Conservation (phyloP, 2,113 vertebrate species). For the Eudyptes chrysolophus region DNA sequence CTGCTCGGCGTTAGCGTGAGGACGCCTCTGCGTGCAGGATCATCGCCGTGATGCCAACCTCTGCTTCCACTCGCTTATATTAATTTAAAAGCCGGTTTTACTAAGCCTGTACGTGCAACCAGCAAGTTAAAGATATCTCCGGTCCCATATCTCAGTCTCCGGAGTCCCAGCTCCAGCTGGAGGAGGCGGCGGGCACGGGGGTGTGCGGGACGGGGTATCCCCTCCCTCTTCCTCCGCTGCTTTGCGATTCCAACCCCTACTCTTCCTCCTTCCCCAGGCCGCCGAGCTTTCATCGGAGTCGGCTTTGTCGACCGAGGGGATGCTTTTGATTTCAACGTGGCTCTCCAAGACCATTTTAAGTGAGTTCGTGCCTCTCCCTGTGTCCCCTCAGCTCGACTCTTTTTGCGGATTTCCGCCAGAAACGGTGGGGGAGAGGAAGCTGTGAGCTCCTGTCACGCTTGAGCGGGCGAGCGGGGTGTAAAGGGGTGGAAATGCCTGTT, state of each 20-base stretch:
- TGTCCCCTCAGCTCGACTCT: background rate
- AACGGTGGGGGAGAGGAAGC: background rate
- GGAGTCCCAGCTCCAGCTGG: background rate
- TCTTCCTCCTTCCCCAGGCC: slow-evolving; percentile 72
- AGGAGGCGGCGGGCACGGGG: accelerated
- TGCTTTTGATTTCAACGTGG: slow-evolving; percentile 97
- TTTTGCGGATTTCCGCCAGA: accelerated
- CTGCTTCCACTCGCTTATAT: background rate
- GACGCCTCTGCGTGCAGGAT: accelerated
- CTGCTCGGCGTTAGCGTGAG: accelerated
- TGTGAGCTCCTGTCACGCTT: accelerated
- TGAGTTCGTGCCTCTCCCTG: slow-evolving; percentile 71
- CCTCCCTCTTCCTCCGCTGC: accelerated
- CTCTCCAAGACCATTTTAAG: slow-evolving; percentile 98
- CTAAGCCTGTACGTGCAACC: background rate
- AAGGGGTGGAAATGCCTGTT: background rate
- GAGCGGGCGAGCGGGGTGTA: background rate
- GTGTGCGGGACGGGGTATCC: background rate
- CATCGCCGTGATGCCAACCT: accelerated
- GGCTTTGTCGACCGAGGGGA: slow-evolving; percentile 94
- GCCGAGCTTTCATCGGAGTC: slow-evolving; percentile 92
- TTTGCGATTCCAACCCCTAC: background rate
- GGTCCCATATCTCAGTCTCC: accelerated
- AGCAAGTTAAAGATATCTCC: background rate
- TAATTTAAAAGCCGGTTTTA: background rate